phyloP scores from a whole-genome alignment of 2,113 vertebrate species.

The Corapipo altera region DNA sequence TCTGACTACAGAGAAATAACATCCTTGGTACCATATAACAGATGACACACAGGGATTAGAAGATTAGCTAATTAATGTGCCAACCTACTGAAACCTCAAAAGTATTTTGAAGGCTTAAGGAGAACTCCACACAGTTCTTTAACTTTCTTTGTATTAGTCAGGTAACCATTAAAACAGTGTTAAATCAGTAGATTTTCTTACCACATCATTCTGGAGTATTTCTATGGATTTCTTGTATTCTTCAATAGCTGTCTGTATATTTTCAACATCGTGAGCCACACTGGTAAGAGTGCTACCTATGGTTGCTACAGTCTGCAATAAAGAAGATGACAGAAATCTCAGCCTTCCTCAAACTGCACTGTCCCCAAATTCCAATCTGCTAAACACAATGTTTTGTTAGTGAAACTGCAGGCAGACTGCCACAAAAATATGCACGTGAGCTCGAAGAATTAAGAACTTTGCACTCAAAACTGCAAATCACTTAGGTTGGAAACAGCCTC shows the following conservation, averaged over 20 bases:
- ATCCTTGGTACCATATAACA: not conserved
- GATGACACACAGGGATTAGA: not conserved
- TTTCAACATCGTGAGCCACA: constrained; percentile 90
- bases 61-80: not conserved
- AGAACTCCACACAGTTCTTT: not conserved
- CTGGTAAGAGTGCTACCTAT: constrained; percentile 94
- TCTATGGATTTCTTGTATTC: constrained; percentile 82
- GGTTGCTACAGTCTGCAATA: constrained; percentile 89
- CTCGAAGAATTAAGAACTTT: not conserved
- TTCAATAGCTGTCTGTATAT: constrained; percentile 85
- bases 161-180: not conserved
- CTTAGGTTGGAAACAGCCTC: not conserved
- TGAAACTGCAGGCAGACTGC: not conserved
- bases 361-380: not conserved
- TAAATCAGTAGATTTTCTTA: constrained; percentile 69
- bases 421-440: accelerated
- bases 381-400: not conserved
- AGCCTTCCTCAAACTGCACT: not conserved
- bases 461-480: not conserved
- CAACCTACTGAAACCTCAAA: not conserved
- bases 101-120: not conserved
- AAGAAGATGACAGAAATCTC: not conserved
- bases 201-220: constrained; percentile 76
- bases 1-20: not conserved
- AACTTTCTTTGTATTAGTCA: not conserved